Evolutionary conservation across 2,113 vertebrate genomes (phyloP), one percentile per base, ranked within the genome.

Genomic region (Vulpes ferrilata): DNA sequence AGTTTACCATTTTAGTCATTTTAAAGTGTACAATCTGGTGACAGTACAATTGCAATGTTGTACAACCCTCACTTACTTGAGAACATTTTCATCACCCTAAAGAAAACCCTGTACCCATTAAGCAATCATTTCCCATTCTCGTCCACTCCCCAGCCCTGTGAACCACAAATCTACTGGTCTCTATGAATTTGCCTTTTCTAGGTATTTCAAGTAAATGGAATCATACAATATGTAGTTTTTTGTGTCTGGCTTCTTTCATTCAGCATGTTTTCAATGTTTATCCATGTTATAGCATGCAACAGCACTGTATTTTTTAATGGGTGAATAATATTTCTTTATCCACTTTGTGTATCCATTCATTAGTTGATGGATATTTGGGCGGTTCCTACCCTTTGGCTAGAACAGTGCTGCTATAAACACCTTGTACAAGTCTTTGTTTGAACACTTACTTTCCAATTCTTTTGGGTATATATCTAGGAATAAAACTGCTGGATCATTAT

Each of bases 261-360:
- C 7, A 84, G 53, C 17, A 88, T 71, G 30, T 73, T 96, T 95
- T 73, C 38, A 88, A 57, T 27, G 38, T 78, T 79, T 53, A 82
- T 35, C 35, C 59, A 79, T 15, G 23, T 20, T 90, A 27, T 19
- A 78, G 60, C 32, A 97, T 62, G 13, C 12, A 76, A 51, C 62
- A 74, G 57, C 51, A 71, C 35, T 53, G n/a, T 38, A 73, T 74
- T 95, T 78, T 32, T 90, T 62, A 78, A 78, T 32, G 38, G 60
- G 15, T 55, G 6, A 88, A 38, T 88, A 91, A 73, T 59, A 88
- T 57, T 88, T 19, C 23, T 76, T 80, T 62, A 69, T 43, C 55
- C 3, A 90, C 48, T 89, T 92, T 85, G 23, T 69, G 92, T 79
- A 90, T 90, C 27, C 38, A 86, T 84, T 95, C 64, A 91, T 91